phyloP scores from a whole-genome alignment of 2,113 vertebrate species.

The Turdus rufiventris region DNA sequence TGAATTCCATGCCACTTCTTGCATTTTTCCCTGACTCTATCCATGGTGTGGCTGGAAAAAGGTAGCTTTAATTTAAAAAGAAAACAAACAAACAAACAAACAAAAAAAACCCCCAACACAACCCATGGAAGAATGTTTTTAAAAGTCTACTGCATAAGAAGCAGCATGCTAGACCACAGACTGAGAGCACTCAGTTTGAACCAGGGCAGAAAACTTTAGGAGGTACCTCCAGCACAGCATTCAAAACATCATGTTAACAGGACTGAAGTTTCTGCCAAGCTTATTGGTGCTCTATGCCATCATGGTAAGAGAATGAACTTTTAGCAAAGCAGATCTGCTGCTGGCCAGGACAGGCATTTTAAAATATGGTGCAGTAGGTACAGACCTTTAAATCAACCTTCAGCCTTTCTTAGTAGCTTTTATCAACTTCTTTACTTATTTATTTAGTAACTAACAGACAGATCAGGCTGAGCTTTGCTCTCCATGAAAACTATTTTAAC shows the following conservation, averaged over 20 bases:
- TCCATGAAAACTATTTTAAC: conserved; percentile 28
- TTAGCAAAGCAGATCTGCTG: background rate
- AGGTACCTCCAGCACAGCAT: background rate
- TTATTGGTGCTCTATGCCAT: background rate
- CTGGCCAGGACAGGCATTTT: background rate
- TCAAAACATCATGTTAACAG: background rate
- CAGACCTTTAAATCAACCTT: background rate
- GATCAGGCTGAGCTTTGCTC: background rate
- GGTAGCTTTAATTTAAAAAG: background rate
- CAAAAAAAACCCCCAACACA: too few species aligned
- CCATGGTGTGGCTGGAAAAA: background rate
- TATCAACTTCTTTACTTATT: background rate
- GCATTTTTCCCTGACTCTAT: background rate
- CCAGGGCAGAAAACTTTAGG: background rate
- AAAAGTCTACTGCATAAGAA: background rate
- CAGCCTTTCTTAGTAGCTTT: background rate
- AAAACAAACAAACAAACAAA: background rate
- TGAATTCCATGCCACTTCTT: background rate
- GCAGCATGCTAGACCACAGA: background rate
- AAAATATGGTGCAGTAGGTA: background rate
- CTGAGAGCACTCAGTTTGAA: background rate
- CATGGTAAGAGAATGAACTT: background rate
- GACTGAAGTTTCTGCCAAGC: background rate
- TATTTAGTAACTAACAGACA: background rate
- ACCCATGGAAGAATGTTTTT: background rate